Evolutionary conservation across 2,113 vertebrate species (phyloP).

Genomic region (Etheostoma cragini): DNA sequence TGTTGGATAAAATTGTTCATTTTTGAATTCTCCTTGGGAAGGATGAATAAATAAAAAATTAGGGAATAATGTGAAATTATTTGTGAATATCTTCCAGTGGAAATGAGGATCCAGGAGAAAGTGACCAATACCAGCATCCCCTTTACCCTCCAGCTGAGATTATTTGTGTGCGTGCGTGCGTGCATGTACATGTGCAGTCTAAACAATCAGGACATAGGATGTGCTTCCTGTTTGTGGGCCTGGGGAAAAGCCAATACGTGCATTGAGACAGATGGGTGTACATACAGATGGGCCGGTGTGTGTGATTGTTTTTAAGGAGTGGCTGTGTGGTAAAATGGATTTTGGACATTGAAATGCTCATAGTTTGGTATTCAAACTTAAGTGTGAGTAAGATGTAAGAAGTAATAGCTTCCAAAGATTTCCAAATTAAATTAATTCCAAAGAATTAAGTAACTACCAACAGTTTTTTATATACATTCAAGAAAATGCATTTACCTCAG

Average conservation of each 20-base stretch:
- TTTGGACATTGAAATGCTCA: neutral
- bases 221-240: slow-evolving; percentile 70
- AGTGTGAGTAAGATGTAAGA: neutral
- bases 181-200: slow-evolving; percentile 5
- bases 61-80: slow-evolving; percentile 55
- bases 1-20: slow-evolving; percentile 31
- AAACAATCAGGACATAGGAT: slow-evolving; percentile 56
- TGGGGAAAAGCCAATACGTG: slow-evolving; percentile 37
- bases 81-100: slow-evolving; percentile 56
- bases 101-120: slow-evolving; percentile 40
- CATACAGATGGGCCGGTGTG: slow-evolving; percentile 1
- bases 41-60: slow-evolving; percentile 18
- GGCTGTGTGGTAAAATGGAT: neutral
- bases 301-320: neutral
- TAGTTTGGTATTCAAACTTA: neutral
- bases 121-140: slow-evolving; percentile 31
- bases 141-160: slow-evolving; percentile 47
- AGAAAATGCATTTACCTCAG: neutral
- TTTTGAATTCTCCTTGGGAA: slow-evolving; percentile 42
- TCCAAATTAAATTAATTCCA: neutral
- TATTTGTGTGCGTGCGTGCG: slow-evolving; percentile 4
- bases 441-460: neutral
- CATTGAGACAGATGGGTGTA: slow-evolving; percentile 18
- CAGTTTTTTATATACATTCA: neutral
- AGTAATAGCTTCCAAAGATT: too few relatives aligned